Conservation (phyloP, 1,140 invertebrate species). For the Centruroides sculpturatus region DNA sequence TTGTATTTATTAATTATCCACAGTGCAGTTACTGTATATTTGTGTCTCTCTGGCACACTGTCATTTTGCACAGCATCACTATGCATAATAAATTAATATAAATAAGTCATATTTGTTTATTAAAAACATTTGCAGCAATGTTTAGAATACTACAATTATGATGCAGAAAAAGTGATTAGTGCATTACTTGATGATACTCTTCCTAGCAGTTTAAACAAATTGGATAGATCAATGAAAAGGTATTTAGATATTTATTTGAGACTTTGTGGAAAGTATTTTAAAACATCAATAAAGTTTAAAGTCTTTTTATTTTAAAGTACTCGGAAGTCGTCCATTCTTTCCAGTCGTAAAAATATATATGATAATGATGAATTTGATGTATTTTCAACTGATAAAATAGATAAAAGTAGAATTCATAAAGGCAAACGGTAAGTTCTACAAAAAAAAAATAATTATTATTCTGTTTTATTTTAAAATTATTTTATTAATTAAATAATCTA, state of each 20-base stretch:
- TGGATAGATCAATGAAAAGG: constrained; percentile 29
- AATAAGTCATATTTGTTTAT: too few relatives aligned
- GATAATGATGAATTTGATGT: constrained; percentile 63
- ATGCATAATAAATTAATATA: too few relatives aligned
- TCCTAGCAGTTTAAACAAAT: constrained; percentile 36
- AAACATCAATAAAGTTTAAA: too few relatives aligned
- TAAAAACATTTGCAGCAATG: constrained; percentile 37
- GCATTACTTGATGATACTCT: constrained; percentile 55
- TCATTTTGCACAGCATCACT: too few relatives aligned
- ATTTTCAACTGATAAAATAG: constrained; percentile 45
- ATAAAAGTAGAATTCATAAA: constrained; percentile 42
- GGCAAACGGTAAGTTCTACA: constrained; percentile 42
- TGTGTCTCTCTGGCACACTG: too few relatives aligned
- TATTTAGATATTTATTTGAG: background rate
- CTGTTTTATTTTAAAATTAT: too few relatives aligned
- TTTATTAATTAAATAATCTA: too few relatives aligned
- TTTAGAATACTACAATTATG: constrained; percentile 54
- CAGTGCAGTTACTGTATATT: too few relatives aligned
- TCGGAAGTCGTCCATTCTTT: constrained; percentile 2
- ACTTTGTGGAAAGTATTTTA: too few relatives aligned
- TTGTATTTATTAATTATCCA: too few relatives aligned
- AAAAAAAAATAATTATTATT: too few relatives aligned
- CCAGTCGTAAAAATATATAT: constrained; percentile 45
- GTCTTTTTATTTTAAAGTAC: background rate
- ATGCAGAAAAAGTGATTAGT: constrained; percentile 56